Conservation (phyloP, 2,888 invertebrate genomes). For the Andrena trimmerana region DNA sequence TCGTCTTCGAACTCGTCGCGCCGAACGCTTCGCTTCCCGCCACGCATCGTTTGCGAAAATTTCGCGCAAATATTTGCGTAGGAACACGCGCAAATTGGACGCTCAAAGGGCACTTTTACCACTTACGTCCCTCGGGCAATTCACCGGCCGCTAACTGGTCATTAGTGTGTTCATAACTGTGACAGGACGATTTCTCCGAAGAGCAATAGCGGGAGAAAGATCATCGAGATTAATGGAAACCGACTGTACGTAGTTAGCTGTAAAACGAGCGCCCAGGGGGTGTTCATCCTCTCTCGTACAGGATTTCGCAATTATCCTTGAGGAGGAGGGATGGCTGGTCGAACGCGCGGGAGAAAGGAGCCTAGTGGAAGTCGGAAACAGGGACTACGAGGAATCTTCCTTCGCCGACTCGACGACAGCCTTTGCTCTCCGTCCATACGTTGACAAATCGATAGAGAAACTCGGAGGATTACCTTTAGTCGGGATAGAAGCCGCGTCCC, state of each 20-base stretch:
- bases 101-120: too few species aligned
- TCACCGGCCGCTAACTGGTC: background rate
- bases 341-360: constrained; percentile 28
- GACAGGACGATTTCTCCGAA: background rate
- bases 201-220: background rate
- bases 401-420: background rate
- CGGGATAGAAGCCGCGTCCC: constrained; percentile 5
- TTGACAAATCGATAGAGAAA: constrained; percentile 29
- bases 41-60: background rate
- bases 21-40: background rate
- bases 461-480: constrained; percentile 53
- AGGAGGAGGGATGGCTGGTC: background rate
- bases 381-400: constrained; percentile 15
- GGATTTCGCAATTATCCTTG: constrained; percentile 56
- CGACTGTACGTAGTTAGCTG: background rate
- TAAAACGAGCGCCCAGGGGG: constrained; percentile 6
- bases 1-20: background rate
- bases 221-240: constrained; percentile 13
- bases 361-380: constrained; percentile 15
- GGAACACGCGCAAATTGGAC: background rate
- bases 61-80: constrained; percentile 11
- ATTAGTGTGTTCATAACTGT: background rate
- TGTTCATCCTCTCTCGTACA: constrained; percentile 30
- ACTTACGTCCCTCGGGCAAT: background rate
- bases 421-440: background rate